A percentile compares a stretch with the other conserved stretches of the same genome.
Conservation (phyloP, 92 coral and sea anemone genomes). For the Epizoanthus ramosus region DNA sequence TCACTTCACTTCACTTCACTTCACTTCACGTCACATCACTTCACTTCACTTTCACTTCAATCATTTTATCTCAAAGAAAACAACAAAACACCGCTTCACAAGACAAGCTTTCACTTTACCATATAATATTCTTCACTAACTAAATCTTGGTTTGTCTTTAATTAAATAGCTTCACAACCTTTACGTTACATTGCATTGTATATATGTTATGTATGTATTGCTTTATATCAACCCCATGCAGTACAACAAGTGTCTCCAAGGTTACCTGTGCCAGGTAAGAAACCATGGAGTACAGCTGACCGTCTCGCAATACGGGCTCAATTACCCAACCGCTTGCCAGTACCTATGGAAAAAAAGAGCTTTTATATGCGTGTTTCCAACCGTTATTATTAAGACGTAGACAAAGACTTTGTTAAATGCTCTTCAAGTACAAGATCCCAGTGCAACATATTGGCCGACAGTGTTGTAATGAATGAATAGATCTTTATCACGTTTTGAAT, state of each 20-base stretch:
- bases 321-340: constrained; percentile 13
- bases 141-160: too few species aligned
- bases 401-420: too few species aligned
- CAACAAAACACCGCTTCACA: neutral
- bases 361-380: too few species aligned
- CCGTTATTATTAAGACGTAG: too few species aligned
- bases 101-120: neutral
- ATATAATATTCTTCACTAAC: neutral
- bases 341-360: neutral
- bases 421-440: too few species aligned
- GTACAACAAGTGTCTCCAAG: neutral
- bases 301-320: neutral
- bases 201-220: too few species aligned
- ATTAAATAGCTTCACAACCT: too few species aligned
- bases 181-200: too few species aligned
- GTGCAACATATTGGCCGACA: too few species aligned
- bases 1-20: neutral
- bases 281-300: constrained; percentile 14
- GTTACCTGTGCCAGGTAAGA: constrained; percentile 17
- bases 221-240: too few species aligned
- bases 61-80: neutral
- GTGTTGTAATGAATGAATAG: too few species aligned
- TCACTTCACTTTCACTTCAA: neutral
- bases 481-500: too few species aligned
- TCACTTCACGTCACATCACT: neutral